Conservation (phyloP, 2,113 vertebrate genomes). For the Corythoichthys intestinalis region DNA sequence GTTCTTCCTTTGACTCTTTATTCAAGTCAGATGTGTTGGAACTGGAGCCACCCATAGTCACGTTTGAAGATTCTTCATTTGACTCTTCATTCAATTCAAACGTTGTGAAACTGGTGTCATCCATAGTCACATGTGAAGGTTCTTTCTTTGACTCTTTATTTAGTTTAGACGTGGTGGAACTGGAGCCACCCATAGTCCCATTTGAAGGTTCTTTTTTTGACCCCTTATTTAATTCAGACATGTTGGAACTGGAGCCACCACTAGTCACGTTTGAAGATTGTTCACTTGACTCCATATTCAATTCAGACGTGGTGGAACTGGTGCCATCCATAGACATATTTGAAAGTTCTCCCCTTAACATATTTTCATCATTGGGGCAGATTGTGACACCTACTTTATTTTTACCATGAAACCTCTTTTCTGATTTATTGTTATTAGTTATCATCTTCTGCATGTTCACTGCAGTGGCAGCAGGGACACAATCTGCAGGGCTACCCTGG, state of each 20-base stretch:
- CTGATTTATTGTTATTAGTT: background rate
- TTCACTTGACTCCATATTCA: background rate
- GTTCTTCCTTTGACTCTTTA: background rate
- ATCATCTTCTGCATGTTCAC: background rate
- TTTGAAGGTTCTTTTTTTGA: background rate
- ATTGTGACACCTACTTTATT: background rate
- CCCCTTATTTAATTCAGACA: background rate
- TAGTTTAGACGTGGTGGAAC: background rate
- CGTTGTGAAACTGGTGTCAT: background rate
- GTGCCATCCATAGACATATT: background rate
- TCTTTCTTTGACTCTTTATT: background rate
- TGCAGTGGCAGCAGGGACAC: background rate
- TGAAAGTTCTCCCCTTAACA: background rate
- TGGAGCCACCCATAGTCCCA: background rate
- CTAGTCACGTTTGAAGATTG: background rate
- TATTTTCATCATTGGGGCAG: background rate
- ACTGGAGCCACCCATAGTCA: background rate
- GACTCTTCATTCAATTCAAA: background rate
- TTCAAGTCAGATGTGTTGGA: background rate
- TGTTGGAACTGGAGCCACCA: background rate
- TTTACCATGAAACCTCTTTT: background rate
- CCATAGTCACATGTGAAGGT: background rate
- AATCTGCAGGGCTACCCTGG: background rate
- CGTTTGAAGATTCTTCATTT: background rate
- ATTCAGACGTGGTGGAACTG: background rate